phyloP scores from a whole-genome alignment of 2,888 invertebrate genomes.

The Pollenia labialis region DNA sequence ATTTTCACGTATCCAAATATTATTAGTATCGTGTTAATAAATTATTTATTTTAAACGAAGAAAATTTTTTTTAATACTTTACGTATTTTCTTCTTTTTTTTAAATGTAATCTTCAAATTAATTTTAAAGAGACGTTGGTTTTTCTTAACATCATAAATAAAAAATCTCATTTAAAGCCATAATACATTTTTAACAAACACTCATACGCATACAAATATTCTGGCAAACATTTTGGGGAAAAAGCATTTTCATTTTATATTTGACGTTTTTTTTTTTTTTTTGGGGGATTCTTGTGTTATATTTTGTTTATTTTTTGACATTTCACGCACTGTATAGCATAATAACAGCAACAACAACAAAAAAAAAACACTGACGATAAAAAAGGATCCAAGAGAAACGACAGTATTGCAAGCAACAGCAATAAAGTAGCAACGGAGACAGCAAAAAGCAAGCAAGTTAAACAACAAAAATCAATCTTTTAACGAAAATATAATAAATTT shows the following conservation, averaged over 20 bases:
- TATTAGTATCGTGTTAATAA: conserved; percentile 11
- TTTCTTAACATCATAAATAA: conserved; percentile 62
- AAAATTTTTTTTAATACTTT: not conserved
- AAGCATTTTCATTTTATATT: not conserved
- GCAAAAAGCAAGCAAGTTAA: not conserved
- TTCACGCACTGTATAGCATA: conserved; percentile 61
- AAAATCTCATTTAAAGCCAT: conserved; percentile 59
- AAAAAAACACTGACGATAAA: conserved; percentile 25
- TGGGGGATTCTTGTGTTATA: not conserved
- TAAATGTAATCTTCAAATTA: conserved; percentile 25
- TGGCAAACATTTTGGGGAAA: not conserved
- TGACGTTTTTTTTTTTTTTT: not conserved
- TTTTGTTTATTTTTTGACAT: conserved; percentile 10
- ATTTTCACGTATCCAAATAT: too few species aligned
- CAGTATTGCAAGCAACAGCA: conserved; percentile 7
- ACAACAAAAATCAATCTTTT: conserved; percentile 66
- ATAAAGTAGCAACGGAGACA: not conserved
- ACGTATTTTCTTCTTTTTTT: too few species aligned
- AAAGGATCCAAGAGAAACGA: conserved; percentile 40
- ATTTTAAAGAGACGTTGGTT: conserved; percentile 50
- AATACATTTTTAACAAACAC: conserved; percentile 30
- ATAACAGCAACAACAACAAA: conserved; percentile 22
- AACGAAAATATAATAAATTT: conserved; percentile 71
- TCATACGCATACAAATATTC: not conserved
- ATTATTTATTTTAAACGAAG: not conserved